Evolutionary conservation across 2,113 vertebrate genomes (phyloP).

Genomic region (Peromyscus californicus): DNA sequence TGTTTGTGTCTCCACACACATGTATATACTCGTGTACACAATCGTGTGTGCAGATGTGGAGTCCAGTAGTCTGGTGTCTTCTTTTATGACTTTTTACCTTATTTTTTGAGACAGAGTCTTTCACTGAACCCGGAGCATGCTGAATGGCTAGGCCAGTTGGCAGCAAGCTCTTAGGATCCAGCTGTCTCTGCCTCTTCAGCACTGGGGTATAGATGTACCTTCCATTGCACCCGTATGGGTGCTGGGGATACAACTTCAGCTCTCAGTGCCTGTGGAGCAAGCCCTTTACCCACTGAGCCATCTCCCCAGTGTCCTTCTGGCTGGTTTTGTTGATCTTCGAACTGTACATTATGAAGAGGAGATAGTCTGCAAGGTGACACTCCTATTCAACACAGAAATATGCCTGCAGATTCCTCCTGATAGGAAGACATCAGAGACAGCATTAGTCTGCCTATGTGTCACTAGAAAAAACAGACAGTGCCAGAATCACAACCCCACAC

Average conservation of each 20-base stretch:
- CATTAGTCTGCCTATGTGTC: not conserved
- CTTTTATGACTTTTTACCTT: too few relatives aligned
- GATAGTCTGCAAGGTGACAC: not conserved
- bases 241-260: not conserved
- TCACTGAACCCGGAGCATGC: not conserved
- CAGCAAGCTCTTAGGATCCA: not conserved
- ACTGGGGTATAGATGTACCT: not conserved
- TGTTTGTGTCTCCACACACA: not conserved
- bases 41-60: not conserved
- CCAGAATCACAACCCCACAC: not conserved
- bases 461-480: constrained; percentile 7
- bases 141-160: not conserved
- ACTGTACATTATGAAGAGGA: not conserved
- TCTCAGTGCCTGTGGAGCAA: not conserved
- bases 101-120: too few relatives aligned
- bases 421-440: not conserved
- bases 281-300: not conserved
- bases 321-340: not conserved
- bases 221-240: not conserved
- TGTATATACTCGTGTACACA: not conserved
- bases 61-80: not conserved
- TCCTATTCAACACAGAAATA: not conserved
- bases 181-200: not conserved
- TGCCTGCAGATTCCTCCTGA: not conserved
- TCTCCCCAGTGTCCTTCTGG: not conserved